A percentile compares a stretch with the other conserved stretches of the same genome.
Conservation (phyloP, 2,888 invertebrate genomes). For the Sinhomidia bicolor region DNA sequence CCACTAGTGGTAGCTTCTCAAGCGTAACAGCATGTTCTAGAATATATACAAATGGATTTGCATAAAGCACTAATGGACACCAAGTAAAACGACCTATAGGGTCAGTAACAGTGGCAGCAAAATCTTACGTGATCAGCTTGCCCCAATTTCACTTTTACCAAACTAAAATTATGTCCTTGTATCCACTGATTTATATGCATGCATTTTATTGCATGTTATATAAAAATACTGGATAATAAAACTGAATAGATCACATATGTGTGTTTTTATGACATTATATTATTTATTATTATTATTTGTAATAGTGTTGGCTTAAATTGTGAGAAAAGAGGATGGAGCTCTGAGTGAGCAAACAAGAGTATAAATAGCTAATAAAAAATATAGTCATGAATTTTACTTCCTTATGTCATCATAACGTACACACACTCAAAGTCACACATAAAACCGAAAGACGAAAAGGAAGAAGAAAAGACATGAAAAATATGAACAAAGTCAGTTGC, state of each 20-base stretch:
- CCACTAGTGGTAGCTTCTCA: no score
- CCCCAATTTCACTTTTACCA: constrained; percentile 4
- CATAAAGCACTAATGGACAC: no score
- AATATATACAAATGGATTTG: no score
- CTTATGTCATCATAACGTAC: constrained; percentile 17
- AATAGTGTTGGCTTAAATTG: background rate
- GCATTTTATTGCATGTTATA: background rate
- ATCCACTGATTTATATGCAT: background rate
- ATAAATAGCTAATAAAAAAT: constrained; percentile 13
- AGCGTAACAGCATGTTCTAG: no score
- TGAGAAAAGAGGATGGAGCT: background rate
- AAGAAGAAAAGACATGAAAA: background rate
- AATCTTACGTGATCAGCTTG: background rate
- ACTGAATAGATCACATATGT: background rate
- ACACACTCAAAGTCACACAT: background rate
- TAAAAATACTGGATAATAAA: background rate
- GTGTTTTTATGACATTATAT: no score
- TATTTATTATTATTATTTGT: no score
- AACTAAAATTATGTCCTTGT: background rate
- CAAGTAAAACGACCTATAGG: constrained; percentile 14
- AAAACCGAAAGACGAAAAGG: background rate
- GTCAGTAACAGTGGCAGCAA: constrained; percentile 11
- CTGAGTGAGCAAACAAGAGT: background rate
- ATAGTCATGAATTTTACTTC: constrained; percentile 20
- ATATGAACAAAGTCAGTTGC: background rate